These are phyloP conservation scores for Aurelia sp. DNA, from an alignment of 30 jellyfish, hydroid and myxozoan genomes.

Conservation along the genomic window DNA sequence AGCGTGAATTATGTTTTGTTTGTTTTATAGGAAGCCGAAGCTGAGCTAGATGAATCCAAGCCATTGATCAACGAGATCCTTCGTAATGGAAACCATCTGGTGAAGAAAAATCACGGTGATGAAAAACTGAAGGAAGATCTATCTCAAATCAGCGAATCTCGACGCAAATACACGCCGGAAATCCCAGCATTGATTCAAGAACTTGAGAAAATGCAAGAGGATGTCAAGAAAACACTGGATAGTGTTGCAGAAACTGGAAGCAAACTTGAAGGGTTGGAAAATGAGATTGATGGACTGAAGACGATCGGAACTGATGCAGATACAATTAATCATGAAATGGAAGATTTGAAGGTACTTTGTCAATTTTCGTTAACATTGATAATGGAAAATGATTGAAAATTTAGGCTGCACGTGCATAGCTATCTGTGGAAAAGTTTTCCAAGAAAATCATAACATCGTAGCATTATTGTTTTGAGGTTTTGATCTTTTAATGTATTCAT, in stretches of 20 bases:
- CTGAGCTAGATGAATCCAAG: conserved; percentile 56
- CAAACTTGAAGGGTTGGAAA: conserved; percentile 61
- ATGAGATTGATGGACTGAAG: conserved; percentile 52
- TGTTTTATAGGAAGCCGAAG: conserved; percentile 62
- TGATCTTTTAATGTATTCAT: too few relatives aligned
- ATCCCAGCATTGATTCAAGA: conserved; percentile 67
- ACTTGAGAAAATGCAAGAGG: conserved; percentile 55
- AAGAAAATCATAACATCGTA: too few relatives aligned
- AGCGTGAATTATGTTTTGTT: neutral
- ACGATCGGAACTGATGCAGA: conserved; percentile 94
- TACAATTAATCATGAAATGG: conserved; percentile 76
- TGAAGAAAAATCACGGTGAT: conserved; percentile 64
- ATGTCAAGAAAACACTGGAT: conserved; percentile 48
- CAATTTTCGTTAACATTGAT: too few relatives aligned
- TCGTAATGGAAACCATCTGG: conserved; percentile 60
- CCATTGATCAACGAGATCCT: conserved; percentile 77
- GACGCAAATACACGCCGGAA: conserved; percentile 6
- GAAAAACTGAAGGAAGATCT: conserved; percentile 23
- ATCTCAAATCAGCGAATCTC: conserved; percentile 9
- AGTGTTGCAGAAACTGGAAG: conserved; percentile 49
- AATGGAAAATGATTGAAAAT: too few relatives aligned
- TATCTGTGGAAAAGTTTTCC: too few relatives aligned
- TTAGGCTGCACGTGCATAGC: too few relatives aligned
- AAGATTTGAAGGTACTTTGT: conserved; percentile 54
- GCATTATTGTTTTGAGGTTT: too few relatives aligned